phyloP scores from a whole-genome alignment of 2,797 vertebrate genomes.

The Arnoldichthys spilopterus region DNA sequence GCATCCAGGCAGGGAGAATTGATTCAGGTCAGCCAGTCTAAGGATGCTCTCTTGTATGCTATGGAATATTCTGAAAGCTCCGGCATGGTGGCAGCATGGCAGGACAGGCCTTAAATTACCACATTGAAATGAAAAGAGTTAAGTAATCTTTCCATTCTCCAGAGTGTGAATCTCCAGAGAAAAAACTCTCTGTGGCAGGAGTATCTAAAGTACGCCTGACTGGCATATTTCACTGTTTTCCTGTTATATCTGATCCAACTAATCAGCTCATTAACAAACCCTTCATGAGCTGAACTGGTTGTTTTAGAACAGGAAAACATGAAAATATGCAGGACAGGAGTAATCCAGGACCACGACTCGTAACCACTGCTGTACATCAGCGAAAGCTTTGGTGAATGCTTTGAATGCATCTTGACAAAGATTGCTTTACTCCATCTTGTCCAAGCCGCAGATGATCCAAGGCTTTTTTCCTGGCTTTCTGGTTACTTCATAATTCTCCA shows the following conservation, averaged over 20 bases:
- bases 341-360: background rate
- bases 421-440: background rate
- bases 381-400: background rate
- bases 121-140: background rate
- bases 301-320: background rate
- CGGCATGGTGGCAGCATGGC: background rate
- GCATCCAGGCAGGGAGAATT: conserved; percentile 82
- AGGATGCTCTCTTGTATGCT: conserved; percentile 72
- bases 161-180: background rate
- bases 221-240: background rate
- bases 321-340: background rate
- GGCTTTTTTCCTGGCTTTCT: background rate
- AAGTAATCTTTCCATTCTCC: background rate
- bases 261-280: background rate
- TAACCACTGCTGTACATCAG: background rate
- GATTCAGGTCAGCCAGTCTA: conserved; percentile 91
- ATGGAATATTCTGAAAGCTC: background rate
- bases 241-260: background rate
- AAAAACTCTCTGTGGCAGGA: background rate
- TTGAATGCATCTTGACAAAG: background rate
- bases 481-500: background rate
- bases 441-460: background rate
- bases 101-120: conserved; percentile 15
- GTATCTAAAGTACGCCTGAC: background rate
- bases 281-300: no score